These are phyloP conservation scores for Amphilophus citrinellus DNA, from an alignment of 2,113 vertebrate genomes.

Conservation along the genomic window DNA sequence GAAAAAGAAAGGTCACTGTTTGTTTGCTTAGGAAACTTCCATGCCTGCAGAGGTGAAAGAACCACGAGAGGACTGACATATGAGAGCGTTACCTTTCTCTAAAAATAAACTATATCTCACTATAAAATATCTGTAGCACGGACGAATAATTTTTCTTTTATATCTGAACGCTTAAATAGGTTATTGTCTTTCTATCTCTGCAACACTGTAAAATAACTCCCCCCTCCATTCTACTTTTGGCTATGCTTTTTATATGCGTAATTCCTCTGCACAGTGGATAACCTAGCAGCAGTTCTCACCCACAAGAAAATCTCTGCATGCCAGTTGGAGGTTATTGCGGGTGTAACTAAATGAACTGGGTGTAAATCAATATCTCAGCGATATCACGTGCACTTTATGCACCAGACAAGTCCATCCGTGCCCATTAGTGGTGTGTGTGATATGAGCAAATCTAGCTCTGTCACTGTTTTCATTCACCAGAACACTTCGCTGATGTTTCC, in stretches of 20 bases:
- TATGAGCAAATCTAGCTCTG: neutral
- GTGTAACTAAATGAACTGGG: slow-evolving; percentile 27
- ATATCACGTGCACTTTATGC: neutral
- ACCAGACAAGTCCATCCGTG: neutral
- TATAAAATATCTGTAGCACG: neutral
- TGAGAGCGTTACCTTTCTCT: neutral
- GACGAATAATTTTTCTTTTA: neutral
- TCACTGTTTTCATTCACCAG: neutral
- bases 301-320: slow-evolving; percentile 20
- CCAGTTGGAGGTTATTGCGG: slow-evolving; percentile 30
- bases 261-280: slow-evolving; percentile 27
- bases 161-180: neutral
- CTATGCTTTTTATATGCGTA: neutral
- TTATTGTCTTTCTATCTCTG: neutral
- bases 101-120: neutral
- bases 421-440: neutral
- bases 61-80: neutral
- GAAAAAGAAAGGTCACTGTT: neutral
- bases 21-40: neutral
- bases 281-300: slow-evolving; percentile 29
- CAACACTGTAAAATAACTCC: neutral
- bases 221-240: neutral
- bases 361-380: slow-evolving; percentile 7
- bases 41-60: neutral
- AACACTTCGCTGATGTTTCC: neutral